Conservation (phyloP, 2,113 vertebrate species). For the Oncorhynchus kisutch region DNA sequence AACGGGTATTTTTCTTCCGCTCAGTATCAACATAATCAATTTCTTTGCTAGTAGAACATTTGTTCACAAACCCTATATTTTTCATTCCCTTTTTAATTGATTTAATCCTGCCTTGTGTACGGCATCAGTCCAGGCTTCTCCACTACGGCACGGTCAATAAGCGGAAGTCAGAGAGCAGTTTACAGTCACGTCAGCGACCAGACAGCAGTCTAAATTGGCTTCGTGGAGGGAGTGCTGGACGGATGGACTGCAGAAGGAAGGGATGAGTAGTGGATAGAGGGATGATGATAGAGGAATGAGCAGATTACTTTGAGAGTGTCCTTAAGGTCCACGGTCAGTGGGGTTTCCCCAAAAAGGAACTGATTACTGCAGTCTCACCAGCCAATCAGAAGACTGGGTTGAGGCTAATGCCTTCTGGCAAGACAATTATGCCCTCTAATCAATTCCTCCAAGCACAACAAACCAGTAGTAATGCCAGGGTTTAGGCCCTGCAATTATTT, state of each 20-base stretch:
- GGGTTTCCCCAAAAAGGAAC: background rate
- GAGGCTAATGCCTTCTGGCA: background rate
- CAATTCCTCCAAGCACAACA: background rate
- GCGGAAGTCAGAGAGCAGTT: slow-evolving; percentile 14
- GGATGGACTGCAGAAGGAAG: slow-evolving; percentile 5
- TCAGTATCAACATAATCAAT: too few species aligned
- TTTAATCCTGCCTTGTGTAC: too few species aligned
- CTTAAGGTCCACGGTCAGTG: background rate
- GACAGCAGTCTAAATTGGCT: slow-evolving; percentile 38
- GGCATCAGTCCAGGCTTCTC: too few species aligned
- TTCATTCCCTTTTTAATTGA: too few species aligned
- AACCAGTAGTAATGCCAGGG: background rate
- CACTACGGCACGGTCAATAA: background rate
- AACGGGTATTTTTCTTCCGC: too few species aligned
- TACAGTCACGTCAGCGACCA: slow-evolving; percentile 9
- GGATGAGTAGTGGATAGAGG: slow-evolving; percentile 5
- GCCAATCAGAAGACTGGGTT: background rate
- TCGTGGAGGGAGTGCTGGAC: background rate
- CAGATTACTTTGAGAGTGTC: background rate
- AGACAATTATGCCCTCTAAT: background rate
- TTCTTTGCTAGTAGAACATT: too few species aligned
- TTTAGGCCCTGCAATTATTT: background rate
- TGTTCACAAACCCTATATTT: too few species aligned
- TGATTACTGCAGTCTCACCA: background rate
- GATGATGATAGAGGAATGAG: background rate